Evolutionary conservation across 2,888 invertebrate species (phyloP).

Genomic region (Synanthedon formicaeformis): DNA sequence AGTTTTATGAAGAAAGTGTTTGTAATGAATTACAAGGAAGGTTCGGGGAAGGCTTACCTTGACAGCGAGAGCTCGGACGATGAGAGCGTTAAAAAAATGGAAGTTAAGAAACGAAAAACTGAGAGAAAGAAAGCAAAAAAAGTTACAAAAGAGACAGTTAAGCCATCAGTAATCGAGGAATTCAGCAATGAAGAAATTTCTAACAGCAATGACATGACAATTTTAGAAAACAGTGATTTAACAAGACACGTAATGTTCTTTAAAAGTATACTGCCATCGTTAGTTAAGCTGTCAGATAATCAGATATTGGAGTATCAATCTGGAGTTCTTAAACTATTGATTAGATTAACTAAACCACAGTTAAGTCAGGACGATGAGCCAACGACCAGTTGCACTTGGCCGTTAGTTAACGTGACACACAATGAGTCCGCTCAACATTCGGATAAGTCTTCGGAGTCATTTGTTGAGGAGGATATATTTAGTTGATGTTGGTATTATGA

Average conservation of each 20-base stretch:
- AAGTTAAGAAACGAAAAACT: too few relatives aligned
- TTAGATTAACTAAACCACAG: not conserved
- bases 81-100: not conserved
- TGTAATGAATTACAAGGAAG: not conserved
- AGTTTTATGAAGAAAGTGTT: not conserved
- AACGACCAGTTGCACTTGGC: not conserved
- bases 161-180: too few relatives aligned
- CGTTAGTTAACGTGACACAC: too few relatives aligned
- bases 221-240: too few relatives aligned
- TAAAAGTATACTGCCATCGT: not conserved
- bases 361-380: not conserved
- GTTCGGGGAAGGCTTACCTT: not conserved
- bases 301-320: not conserved
- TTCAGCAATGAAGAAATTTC: too few relatives aligned
- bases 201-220: too few relatives aligned
- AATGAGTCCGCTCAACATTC: too few relatives aligned
- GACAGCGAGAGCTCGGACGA: not conserved
- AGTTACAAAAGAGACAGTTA: too few relatives aligned
- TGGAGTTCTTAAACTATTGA: not conserved
- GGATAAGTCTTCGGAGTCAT: too few relatives aligned
- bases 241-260: not conserved
- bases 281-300: not conserved
- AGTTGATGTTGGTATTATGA: too few relatives aligned
- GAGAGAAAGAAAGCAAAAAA: too few relatives aligned
- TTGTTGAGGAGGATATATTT: too few relatives aligned